phyloP scores from a whole-genome alignment of 2,113 vertebrate genomes.

The Clarias gariepinus region DNA sequence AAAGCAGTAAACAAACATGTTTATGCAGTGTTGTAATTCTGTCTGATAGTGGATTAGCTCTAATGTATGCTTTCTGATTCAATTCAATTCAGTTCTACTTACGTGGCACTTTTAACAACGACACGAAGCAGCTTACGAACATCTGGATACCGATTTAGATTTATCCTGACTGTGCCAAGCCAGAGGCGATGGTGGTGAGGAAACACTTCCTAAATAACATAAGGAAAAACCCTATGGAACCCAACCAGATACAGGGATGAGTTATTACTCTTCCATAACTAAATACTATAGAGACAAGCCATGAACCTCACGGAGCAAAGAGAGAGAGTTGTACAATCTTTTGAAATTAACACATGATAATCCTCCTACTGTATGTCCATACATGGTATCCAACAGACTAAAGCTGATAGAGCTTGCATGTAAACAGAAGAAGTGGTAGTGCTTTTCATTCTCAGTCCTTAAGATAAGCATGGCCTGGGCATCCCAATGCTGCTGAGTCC shows the following conservation, averaged over 20 bases:
- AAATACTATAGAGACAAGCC: too few relatives aligned
- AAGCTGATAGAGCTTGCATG: neutral
- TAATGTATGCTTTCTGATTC: neutral
- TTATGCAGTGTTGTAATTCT: neutral
- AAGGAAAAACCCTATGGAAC: neutral
- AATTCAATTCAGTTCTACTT: neutral
- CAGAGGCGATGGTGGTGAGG: neutral
- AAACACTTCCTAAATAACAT: neutral
- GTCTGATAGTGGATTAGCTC: constrained; percentile 20
- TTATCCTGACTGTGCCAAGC: neutral
- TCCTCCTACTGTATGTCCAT: too few relatives aligned
- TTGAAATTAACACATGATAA: too few relatives aligned
- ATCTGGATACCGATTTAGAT: neutral
- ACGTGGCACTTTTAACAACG: neutral
- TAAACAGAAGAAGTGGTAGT: neutral
- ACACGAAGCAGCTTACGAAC: neutral
- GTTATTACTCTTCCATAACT: neutral
- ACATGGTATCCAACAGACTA: neutral
- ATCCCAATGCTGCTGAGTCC: neutral
- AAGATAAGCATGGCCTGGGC: neutral
- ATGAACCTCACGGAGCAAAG: neutral
- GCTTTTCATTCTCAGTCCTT: neutral
- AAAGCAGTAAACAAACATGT: constrained; percentile 17
- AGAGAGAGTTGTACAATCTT: too few relatives aligned
- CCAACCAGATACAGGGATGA: neutral